phyloP scores from a whole-genome alignment of 2,797 vertebrate genomes.

The Hozukius guyotensis region DNA sequence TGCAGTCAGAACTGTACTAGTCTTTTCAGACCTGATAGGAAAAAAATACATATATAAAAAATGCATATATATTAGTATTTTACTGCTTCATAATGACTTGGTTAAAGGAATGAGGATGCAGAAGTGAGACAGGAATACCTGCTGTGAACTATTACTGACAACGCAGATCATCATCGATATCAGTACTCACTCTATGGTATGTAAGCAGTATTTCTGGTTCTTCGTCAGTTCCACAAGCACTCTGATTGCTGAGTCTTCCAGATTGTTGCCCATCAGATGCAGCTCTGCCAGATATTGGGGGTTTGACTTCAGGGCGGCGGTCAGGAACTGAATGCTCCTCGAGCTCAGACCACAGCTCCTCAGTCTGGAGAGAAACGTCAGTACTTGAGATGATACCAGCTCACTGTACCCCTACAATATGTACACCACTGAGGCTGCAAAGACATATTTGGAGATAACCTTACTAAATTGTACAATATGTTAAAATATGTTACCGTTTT shows the following conservation, averaged over 20 bases:
- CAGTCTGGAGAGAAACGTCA: constrained; percentile 36
- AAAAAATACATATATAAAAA: not conserved
- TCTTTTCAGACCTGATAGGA: not conserved
- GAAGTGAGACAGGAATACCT: not conserved
- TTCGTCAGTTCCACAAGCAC: constrained; percentile 8
- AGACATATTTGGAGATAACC: not conserved
- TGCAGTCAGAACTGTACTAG: not conserved
- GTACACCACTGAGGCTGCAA: not conserved
- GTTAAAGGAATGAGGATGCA: not conserved
- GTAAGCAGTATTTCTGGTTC: constrained; percentile 12
- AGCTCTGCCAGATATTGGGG: constrained; percentile 43
- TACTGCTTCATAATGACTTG: not conserved
- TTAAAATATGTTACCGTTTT: too few relatives aligned
- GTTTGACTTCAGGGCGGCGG: constrained; percentile 41
- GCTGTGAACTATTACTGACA: not conserved
- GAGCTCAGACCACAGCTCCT: constrained; percentile 46
- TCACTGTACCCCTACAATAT: not conserved
- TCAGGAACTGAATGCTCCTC: constrained; percentile 23
- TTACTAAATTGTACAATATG: too few relatives aligned
- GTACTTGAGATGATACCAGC: not conserved
- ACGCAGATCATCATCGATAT: not conserved
- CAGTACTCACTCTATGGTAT: constrained; percentile 55
- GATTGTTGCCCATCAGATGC: constrained; percentile 54
- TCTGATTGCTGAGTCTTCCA: constrained; percentile 25
- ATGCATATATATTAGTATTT: not conserved